These are phyloP conservation scores for Triplophysa yarkandensis DNA, from an alignment of 2,797 vertebrate species.

Conservation along the genomic window DNA sequence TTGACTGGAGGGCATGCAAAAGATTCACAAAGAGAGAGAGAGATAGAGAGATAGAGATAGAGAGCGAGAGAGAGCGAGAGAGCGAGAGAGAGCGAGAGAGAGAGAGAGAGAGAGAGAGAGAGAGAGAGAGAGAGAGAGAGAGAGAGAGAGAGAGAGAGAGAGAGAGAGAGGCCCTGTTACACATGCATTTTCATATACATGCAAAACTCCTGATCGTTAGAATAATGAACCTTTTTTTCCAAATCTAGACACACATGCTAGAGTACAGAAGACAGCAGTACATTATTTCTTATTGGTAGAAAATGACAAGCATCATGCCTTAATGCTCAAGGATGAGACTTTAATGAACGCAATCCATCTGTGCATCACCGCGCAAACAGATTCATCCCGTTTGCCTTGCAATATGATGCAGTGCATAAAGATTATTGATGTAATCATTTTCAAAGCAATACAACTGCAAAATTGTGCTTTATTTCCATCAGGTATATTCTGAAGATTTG, in stretches of 20 bases:
- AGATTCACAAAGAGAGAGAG: slow-evolving; percentile 62
- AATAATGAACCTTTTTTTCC: slow-evolving; percentile 45
- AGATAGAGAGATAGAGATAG: slow-evolving; percentile 45
- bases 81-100: slow-evolving; percentile 44
- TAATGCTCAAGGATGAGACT: slow-evolving; percentile 63
- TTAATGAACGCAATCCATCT: slow-evolving; percentile 36
- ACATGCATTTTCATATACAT: slow-evolving; percentile 77
- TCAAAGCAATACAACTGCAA: slow-evolving; percentile 7
- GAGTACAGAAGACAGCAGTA: slow-evolving; percentile 60
- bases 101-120: slow-evolving; percentile 50
- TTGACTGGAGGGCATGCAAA: slow-evolving; percentile 89
- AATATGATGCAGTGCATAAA: slow-evolving; percentile 13
- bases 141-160: slow-evolving; percentile 47
- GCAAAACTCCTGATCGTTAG: slow-evolving; percentile 69
- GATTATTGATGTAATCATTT: slow-evolving; percentile 7
- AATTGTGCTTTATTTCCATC: neutral
- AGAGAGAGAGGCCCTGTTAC: slow-evolving; percentile 71
- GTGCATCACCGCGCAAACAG: slow-evolving; percentile 9
- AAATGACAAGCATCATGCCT: slow-evolving; percentile 62
- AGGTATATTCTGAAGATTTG: slow-evolving; percentile 15
- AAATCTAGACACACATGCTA: slow-evolving; percentile 65
- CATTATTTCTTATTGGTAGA: slow-evolving; percentile 60
- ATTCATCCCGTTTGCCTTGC: neutral
- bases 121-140: slow-evolving; percentile 34
- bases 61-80: slow-evolving; percentile 22